A percentile compares a stretch with the other conserved stretches of the same genome.
phyloP scores from a whole-genome alignment of 2,113 vertebrate genomes.

The Oxyruncus cristatus region DNA sequence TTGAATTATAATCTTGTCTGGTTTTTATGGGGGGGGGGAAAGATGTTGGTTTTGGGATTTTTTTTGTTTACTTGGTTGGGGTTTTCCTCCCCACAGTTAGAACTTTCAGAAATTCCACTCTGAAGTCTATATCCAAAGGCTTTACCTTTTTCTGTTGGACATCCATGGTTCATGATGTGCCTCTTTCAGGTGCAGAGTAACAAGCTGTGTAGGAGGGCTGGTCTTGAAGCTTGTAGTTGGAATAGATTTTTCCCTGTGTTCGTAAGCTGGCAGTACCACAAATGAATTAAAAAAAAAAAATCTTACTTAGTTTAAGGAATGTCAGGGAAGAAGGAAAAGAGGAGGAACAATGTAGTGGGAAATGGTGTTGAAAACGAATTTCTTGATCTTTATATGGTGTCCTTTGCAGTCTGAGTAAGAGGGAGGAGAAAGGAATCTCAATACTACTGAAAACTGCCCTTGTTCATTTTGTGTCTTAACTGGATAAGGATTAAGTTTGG shows the following conservation, averaged over 20 bases:
- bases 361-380: background rate
- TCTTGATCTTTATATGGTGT: background rate
- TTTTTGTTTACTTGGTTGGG: background rate
- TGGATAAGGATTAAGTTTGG: background rate
- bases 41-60: fast-evolving
- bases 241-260: background rate
- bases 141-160: background rate
- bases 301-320: background rate
- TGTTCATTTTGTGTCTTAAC: background rate
- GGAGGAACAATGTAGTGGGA: background rate
- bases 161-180: fast-evolving
- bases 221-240: background rate
- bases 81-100: too few relatives aligned
- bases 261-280: background rate
- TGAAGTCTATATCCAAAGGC: background rate
- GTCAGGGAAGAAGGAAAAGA: background rate
- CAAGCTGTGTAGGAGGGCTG: background rate
- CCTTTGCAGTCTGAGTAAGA: background rate
- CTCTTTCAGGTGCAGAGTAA: background rate
- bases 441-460: background rate
- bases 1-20: background rate
- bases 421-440: background rate
- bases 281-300: background rate
- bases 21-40: background rate
- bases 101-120: background rate